phyloP scores from a whole-genome alignment of 1,140 invertebrate species.

The Triops cancriformis region DNA sequence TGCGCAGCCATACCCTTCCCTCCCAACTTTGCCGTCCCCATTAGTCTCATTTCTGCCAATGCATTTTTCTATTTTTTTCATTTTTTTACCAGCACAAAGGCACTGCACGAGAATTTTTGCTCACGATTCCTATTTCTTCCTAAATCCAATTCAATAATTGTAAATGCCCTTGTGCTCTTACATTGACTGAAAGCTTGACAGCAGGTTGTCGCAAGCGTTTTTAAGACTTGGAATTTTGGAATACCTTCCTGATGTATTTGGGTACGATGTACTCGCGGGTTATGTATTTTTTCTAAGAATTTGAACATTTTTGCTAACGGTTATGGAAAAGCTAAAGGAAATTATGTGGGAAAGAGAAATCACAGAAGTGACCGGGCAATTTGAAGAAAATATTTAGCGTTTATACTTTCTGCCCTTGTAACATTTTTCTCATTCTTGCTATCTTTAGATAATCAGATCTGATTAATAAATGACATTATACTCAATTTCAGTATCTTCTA shows the following conservation, averaged over 20 bases:
- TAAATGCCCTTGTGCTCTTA: background rate
- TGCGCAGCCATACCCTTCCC: background rate
- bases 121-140: conserved; percentile 5
- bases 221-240: background rate
- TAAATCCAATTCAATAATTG: background rate
- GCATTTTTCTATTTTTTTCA: background rate
- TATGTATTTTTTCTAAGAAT: background rate
- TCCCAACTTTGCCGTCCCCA: conserved; percentile 3
- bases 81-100: background rate
- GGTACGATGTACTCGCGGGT: conserved; percentile 4
- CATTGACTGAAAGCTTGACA: background rate
- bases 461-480: background rate
- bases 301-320: background rate
- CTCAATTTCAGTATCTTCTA: background rate
- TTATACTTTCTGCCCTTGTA: background rate
- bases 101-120: conserved; percentile 8
- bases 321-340: background rate
- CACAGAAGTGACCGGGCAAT: background rate
- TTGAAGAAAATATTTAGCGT: background rate
- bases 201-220: background rate
- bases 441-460: conserved; percentile 9
- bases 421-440: background rate
- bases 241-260: background rate
- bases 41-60: background rate
- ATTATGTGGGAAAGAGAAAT: background rate